Percentiles rank a stretch among this genome's conserved stretches.
phyloP scores from a whole-genome alignment of 1,140 invertebrate species.

The Zaprionus africanus region DNA sequence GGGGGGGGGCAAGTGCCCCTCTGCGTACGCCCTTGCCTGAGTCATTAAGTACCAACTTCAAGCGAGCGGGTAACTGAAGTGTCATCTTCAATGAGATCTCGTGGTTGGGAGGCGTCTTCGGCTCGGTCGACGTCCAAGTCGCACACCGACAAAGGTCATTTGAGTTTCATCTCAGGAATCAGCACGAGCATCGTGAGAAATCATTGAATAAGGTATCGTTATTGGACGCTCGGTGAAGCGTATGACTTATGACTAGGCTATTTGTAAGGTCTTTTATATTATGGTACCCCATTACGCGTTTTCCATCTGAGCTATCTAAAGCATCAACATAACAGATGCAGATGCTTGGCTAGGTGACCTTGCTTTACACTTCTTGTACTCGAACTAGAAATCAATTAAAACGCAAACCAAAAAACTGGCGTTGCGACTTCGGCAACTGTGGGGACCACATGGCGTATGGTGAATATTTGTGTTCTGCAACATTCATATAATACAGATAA shows the following conservation, averaged over 20 bases:
- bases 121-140: conserved; percentile 4
- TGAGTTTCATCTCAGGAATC: conserved; percentile 12
- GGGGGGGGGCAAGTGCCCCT: no score
- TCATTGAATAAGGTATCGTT: background rate
- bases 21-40: conserved; percentile 47
- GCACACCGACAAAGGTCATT: conserved; percentile 53
- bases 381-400: background rate
- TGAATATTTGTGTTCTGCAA: conserved; percentile 19
- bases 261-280: background rate
- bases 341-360: conserved; percentile 10
- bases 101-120: conserved; percentile 21
- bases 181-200: background rate
- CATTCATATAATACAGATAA: conserved; percentile 9
- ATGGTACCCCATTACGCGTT: background rate
- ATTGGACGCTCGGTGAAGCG: background rate
- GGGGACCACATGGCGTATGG: conserved; percentile 58
- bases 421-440: conserved; percentile 15
- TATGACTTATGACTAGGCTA: conserved; percentile 16
- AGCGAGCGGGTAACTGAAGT: conserved; percentile 53
- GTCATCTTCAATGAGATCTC: conserved; percentile 60
- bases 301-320: background rate
- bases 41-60: conserved; percentile 47
- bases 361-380: conserved; percentile 4
- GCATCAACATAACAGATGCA: background rate
- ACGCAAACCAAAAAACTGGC: conserved; percentile 26